Percentiles rank a stretch among this genome's conserved stretches.
Conservation (phyloP, 2,888 invertebrate genomes). For the Drosophila ezoana region DNA sequence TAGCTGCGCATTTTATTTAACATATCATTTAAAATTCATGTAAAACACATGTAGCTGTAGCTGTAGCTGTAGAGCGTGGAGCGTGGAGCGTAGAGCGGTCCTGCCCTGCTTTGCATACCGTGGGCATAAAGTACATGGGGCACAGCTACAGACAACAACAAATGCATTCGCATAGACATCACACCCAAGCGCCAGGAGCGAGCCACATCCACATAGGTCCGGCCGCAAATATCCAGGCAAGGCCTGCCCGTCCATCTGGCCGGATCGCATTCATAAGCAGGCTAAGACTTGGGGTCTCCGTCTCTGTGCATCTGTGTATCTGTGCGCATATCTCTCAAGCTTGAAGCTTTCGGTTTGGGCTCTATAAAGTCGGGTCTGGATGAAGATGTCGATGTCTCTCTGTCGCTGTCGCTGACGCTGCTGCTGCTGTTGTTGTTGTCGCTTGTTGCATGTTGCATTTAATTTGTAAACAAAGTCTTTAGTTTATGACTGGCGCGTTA, state of each 20-base stretch:
- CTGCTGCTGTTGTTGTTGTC: slow-evolving; percentile 36
- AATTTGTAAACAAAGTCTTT: slow-evolving; percentile 82
- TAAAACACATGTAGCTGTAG: slow-evolving; percentile 81
- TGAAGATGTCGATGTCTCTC: slow-evolving; percentile 61
- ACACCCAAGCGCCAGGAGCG: slow-evolving; percentile 75
- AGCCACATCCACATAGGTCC: slow-evolving; percentile 23
- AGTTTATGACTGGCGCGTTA: slow-evolving; percentile 78
- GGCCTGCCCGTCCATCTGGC: slow-evolving; percentile 38
- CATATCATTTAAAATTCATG: slow-evolving; percentile 84
- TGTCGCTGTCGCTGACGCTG: slow-evolving; percentile 19
- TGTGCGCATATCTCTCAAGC: slow-evolving; percentile 53
- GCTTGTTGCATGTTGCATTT: slow-evolving; percentile 78
- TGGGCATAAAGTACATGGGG: slow-evolving; percentile 72
- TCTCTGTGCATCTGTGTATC: slow-evolving; percentile 27
- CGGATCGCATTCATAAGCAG: slow-evolving; percentile 66
- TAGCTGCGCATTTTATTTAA: slow-evolving; percentile 82
- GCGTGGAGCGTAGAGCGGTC: slow-evolving; percentile 22
- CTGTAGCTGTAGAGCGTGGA: slow-evolving; percentile 1
- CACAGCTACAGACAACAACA: slow-evolving; percentile 24
- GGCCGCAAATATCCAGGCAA: slow-evolving; percentile 23
- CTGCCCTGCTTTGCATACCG: slow-evolving; percentile 73
- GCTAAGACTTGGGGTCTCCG: slow-evolving; percentile 14
- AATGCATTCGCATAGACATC: slow-evolving; percentile 47
- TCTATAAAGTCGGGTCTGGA: slow-evolving; percentile 32
- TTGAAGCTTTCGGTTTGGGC: slow-evolving; percentile 32